Percentiles rank a stretch among this genome's conserved stretches.
Conservation (phyloP, 2,113 vertebrate genomes). For the Aplodontia rufa region DNA sequence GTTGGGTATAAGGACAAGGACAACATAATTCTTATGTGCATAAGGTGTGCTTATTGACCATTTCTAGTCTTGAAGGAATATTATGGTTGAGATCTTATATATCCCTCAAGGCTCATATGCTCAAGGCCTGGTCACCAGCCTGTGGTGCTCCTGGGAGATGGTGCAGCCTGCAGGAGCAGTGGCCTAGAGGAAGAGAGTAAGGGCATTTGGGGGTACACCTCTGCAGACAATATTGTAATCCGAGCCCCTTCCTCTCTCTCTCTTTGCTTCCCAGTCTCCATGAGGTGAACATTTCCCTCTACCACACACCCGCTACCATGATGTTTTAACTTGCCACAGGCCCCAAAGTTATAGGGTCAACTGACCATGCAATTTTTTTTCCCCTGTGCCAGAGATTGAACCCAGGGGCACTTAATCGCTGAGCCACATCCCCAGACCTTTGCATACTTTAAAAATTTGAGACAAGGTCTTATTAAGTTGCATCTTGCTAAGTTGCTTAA, state of each 20-base stretch:
- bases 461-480: too few relatives aligned
- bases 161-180: too few relatives aligned
- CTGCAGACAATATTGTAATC: neutral
- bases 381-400: too few relatives aligned
- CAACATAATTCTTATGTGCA: neutral
- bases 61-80: neutral
- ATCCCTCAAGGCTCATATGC: neutral
- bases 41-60: neutral
- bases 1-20: neutral
- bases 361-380: neutral
- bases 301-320: too few relatives aligned
- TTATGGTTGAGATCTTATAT: neutral
- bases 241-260: too few relatives aligned
- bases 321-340: neutral
- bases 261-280: neutral
- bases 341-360: fast-evolving
- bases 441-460: too few relatives aligned
- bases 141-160: neutral
- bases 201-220: neutral
- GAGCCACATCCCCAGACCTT: too few relatives aligned
- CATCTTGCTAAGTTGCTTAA: too few relatives aligned
- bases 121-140: neutral
- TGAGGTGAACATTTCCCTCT: neutral
- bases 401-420: too few relatives aligned
- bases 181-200: neutral